Conservation (phyloP, 1,140 invertebrate genomes). For the Drosophila teissieri region DNA sequence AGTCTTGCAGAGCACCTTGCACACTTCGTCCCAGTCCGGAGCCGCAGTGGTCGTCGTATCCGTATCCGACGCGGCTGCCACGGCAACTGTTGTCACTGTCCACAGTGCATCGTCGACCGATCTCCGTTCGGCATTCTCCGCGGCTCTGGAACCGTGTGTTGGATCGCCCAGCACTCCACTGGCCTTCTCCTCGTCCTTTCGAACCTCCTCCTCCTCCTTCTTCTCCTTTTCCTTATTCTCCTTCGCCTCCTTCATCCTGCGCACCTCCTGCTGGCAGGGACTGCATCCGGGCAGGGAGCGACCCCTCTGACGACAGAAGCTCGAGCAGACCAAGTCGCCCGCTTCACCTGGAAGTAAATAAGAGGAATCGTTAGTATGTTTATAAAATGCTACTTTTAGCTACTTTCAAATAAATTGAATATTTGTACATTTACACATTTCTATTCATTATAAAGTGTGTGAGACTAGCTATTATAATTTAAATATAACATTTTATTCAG, state of each 20-base stretch:
- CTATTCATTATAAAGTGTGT: background rate
- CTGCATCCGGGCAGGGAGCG: slow-evolving; percentile 70
- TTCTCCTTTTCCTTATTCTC: background rate
- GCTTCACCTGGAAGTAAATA: slow-evolving; percentile 7
- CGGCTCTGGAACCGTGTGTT: slow-evolving; percentile 57
- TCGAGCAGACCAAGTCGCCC: slow-evolving; percentile 61
- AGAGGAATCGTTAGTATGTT: background rate
- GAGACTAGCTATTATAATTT: background rate
- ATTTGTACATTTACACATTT: no score
- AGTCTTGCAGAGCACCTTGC: slow-evolving; percentile 84
- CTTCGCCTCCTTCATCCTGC: slow-evolving; percentile 14
- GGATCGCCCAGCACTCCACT: slow-evolving; percentile 46
- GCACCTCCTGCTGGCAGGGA: slow-evolving; percentile 61
- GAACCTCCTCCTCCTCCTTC: background rate
- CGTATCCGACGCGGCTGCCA: slow-evolving; percentile 8
- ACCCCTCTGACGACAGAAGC: slow-evolving; percentile 56
- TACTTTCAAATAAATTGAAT: no score
- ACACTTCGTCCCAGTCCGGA: slow-evolving; percentile 85
- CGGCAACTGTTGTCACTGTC: background rate
- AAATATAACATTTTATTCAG: no score
- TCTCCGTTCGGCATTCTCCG: background rate
- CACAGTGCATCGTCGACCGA: background rate
- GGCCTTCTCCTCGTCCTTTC: slow-evolving; percentile 32
- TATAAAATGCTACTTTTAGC: no score
- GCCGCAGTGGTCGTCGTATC: slow-evolving; percentile 15